Conservation (phyloP, 2,888 invertebrate genomes). For the Sialis fuliginosa region DNA sequence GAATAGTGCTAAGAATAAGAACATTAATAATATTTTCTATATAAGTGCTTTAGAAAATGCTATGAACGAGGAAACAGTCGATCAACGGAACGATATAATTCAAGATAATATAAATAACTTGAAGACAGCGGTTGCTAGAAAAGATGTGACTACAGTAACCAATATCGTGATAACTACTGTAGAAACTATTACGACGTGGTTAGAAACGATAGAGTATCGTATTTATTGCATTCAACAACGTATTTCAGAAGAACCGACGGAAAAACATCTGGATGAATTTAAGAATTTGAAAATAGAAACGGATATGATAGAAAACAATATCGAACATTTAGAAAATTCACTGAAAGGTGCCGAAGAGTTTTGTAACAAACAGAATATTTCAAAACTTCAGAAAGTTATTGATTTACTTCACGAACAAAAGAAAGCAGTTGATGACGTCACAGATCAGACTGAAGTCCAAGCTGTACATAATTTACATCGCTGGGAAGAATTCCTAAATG, state of each 20-base stretch:
- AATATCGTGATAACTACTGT: slow-evolving; percentile 55
- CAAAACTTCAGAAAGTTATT: slow-evolving; percentile 13
- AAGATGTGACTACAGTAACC: slow-evolving; percentile 41
- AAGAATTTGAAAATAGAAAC: slow-evolving; percentile 47
- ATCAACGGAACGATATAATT: slow-evolving; percentile 37
- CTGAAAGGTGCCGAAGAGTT: slow-evolving; percentile 30
- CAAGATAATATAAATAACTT: slow-evolving; percentile 38
- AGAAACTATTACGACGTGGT: slow-evolving; percentile 66
- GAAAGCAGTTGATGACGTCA: slow-evolving; percentile 48
- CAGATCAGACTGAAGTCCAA: slow-evolving; percentile 35
- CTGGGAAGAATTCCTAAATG: slow-evolving; percentile 53
- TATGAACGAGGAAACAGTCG: slow-evolving; percentile 31
- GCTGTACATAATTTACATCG: slow-evolving; percentile 41
- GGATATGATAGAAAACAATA: slow-evolving; percentile 44
- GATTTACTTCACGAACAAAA: slow-evolving; percentile 46
- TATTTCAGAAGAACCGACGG: slow-evolving; percentile 36
- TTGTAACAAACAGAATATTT: slow-evolving; percentile 17
- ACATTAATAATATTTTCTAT: slow-evolving; percentile 41
- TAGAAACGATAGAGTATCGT: slow-evolving; percentile 69
- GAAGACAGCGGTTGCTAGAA: slow-evolving; percentile 35
- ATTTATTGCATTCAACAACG: slow-evolving; percentile 44
- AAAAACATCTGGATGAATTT: slow-evolving; percentile 38
- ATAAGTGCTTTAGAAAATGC: slow-evolving; percentile 38
- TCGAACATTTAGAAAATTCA: slow-evolving; percentile 41
- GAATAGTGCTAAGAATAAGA: slow-evolving; percentile 31